These are phyloP conservation scores for Peribatodes rhomboidaria DNA, from an alignment of 2,888 invertebrate species.

Conservation along the genomic window DNA sequence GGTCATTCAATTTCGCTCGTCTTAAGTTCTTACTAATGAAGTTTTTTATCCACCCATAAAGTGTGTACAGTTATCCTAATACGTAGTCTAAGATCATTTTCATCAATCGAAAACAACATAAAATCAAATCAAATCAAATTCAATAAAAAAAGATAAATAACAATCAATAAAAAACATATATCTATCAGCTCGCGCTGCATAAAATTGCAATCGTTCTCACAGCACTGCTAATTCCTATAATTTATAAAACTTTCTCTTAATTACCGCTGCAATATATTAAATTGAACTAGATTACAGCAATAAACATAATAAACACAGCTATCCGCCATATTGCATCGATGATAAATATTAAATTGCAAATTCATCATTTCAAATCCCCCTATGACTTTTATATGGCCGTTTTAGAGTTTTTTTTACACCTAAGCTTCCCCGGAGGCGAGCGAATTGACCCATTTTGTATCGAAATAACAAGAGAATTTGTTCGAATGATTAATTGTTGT, in stretches of 20 bases:
- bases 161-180: constrained; percentile 7
- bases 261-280: constrained; percentile 36
- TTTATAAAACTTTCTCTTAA: constrained; percentile 39
- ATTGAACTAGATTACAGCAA: constrained; percentile 38
- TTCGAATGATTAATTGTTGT: constrained; percentile 71
- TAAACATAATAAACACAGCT: constrained; percentile 28
- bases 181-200: constrained; percentile 4
- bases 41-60: too few relatives aligned
- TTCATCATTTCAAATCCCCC: constrained; percentile 47
- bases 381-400: constrained; percentile 42
- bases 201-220: constrained; percentile 20
- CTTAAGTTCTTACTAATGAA: too few relatives aligned
- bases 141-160: constrained; percentile 5
- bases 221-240: constrained; percentile 15
- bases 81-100: background rate
- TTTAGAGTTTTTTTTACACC: constrained; percentile 64
- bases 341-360: constrained; percentile 44
- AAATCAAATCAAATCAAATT: constrained; percentile 5
- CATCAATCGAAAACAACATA: background rate
- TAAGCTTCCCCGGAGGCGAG: constrained; percentile 58
- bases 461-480: constrained; percentile 81
- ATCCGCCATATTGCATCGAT: constrained; percentile 29
- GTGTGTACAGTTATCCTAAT: too few relatives aligned
- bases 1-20: too few relatives aligned
- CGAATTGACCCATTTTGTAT: constrained; percentile 68